Percentiles rank a stretch among this genome's conserved stretches.
Evolutionary conservation across 1,140 invertebrate genomes (phyloP).

Genomic region (Listronotus bonariensis): DNA sequence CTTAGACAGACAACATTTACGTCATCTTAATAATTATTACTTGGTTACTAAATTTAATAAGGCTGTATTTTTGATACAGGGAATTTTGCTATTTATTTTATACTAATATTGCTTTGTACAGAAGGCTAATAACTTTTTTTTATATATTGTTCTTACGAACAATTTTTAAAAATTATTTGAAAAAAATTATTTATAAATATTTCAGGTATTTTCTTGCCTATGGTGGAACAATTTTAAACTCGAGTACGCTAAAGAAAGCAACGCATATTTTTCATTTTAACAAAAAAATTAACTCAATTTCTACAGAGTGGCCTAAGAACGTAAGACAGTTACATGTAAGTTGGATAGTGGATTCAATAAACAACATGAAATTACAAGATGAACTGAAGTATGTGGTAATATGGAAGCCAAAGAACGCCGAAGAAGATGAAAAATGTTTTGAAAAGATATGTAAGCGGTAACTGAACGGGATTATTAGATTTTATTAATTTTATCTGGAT

Average conservation of each 20-base stretch:
- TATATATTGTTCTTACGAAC: too few relatives aligned
- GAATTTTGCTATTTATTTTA: too few relatives aligned
- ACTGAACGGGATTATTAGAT: too few relatives aligned
- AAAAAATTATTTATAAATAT: too few relatives aligned
- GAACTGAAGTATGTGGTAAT: conserved; percentile 56
- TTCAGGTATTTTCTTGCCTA: conserved; percentile 61
- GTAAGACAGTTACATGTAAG: conserved; percentile 59
- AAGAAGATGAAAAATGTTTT: conserved; percentile 3
- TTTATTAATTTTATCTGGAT: too few relatives aligned
- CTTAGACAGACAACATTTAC: too few relatives aligned
- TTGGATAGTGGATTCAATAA: conserved; percentile 61
- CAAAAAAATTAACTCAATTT: conserved; percentile 50
- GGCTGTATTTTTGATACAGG: too few relatives aligned
- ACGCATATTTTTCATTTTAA: conserved; percentile 60
- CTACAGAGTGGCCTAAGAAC: conserved; percentile 48
- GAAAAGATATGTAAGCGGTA: conserved; percentile 3
- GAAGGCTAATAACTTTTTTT: too few relatives aligned
- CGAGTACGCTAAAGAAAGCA: conserved; percentile 52
- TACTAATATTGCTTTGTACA: too few relatives aligned
- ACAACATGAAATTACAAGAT: conserved; percentile 55
- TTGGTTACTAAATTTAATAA: too few relatives aligned
- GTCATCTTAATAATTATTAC: too few relatives aligned
- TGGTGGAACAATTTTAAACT: conserved; percentile 57
- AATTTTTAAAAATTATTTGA: too few relatives aligned
- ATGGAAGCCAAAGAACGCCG: conserved; percentile 39